These are phyloP conservation scores for Lacanobia oleracea DNA, from an alignment of 2,888 invertebrate species.

Conservation along the genomic window DNA sequence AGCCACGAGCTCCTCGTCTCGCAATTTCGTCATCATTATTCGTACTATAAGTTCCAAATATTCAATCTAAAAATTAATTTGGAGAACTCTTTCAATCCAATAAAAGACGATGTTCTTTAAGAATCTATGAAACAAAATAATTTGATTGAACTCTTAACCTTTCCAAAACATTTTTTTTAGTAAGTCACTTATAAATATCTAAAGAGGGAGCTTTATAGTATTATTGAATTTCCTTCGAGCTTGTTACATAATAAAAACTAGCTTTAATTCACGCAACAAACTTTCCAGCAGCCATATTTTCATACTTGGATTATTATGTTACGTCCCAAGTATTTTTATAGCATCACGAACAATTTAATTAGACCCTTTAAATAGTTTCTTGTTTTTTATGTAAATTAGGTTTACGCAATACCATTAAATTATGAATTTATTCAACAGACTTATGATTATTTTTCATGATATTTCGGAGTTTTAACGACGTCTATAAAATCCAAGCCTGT, in stretches of 20 bases:
- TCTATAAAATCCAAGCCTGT: constrained; percentile 11
- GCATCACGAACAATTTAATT: constrained; percentile 12
- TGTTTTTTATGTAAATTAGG: constrained; percentile 20
- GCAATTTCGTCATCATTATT: too few species aligned
- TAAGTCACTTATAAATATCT: neutral
- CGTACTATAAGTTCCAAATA: too few species aligned
- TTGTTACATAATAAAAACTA: constrained; percentile 12
- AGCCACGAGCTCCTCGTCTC: too few species aligned
- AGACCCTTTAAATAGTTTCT: constrained; percentile 37
- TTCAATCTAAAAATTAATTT: neutral
- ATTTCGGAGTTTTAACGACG: constrained; percentile 31
- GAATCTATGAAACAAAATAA: neutral
- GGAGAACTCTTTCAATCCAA: neutral
- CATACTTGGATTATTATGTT: constrained; percentile 14
- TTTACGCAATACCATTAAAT: constrained; percentile 18
- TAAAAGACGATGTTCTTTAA: neutral
- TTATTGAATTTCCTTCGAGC: constrained; percentile 28
- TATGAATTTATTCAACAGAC: constrained; percentile 24
- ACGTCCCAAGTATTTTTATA: constrained; percentile 41
- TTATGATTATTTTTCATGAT: constrained; percentile 17
- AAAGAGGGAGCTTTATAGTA: constrained; percentile 18
- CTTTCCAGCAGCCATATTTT: constrained; percentile 1
- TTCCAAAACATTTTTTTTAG: neutral
- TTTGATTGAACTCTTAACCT: constrained; percentile 3
- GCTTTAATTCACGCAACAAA: constrained; percentile 30